Evolutionary conservation across 2,888 invertebrate genomes (phyloP).

Genomic region (Rhimphoctona megacephalus): DNA sequence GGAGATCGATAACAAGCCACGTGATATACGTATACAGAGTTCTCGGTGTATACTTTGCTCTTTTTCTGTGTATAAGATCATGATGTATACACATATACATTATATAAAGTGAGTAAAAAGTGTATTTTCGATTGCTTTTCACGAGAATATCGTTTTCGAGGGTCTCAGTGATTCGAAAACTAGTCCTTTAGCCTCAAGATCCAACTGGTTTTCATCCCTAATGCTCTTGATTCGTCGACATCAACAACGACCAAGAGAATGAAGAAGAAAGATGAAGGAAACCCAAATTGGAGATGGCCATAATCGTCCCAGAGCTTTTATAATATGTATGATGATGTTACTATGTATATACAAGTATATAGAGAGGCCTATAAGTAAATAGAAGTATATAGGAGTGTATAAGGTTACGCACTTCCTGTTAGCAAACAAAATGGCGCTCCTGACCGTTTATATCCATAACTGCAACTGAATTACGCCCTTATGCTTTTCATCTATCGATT

Average conservation of each 20-base stretch:
- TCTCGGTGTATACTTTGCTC: neutral
- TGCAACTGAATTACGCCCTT: slow-evolving; percentile 6
- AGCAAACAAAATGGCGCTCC: slow-evolving; percentile 5
- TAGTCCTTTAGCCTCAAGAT: slow-evolving; percentile 8
- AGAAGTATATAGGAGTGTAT: neutral
- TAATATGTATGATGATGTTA: slow-evolving; percentile 15
- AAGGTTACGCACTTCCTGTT: neutral
- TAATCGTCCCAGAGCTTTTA: slow-evolving; percentile 60
- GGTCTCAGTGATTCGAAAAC: slow-evolving; percentile 27
- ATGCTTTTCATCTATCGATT: slow-evolving; percentile 4
- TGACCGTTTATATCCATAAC: slow-evolving; percentile 4
- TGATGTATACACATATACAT: neutral
- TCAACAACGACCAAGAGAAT: slow-evolving; percentile 56
- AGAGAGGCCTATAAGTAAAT: neutral
- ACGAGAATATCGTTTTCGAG: slow-evolving; percentile 24
- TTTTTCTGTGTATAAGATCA: slow-evolving; percentile 1
- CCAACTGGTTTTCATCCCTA: slow-evolving; percentile 8
- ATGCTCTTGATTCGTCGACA: slow-evolving; percentile 47
- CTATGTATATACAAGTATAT: neutral
- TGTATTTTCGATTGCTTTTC: slow-evolving; percentile 28
- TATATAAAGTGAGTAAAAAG: neutral
- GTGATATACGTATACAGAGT: neutral
- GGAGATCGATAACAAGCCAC: slow-evolving; percentile 40
- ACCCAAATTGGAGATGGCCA: slow-evolving; percentile 68
- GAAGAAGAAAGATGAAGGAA: slow-evolving; percentile 37